Evolutionary conservation across 2,113 vertebrate genomes (phyloP), one percentile per base, ranked within the genome.

Genomic region (Hucho hucho): DNA sequence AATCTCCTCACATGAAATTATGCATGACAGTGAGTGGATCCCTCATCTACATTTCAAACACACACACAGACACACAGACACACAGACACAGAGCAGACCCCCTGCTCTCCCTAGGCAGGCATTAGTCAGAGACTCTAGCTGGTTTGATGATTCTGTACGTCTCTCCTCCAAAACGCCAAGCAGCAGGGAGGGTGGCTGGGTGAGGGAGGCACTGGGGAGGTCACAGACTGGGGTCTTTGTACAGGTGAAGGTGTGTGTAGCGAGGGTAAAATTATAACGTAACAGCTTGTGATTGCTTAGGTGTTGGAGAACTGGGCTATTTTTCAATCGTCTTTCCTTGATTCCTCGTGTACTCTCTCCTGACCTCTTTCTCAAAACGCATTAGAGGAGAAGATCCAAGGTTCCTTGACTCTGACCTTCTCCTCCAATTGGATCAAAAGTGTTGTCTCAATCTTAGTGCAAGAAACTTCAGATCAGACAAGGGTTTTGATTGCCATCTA

Each of bases 91-190:
- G n/a, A 77, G 81, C 18, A 7, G 78, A 74, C 78, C 63, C 81
- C 74, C 66, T 70, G 49, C n/a, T 11, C 81, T 63, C 85, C 63
- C 63, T 81, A 83, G 71, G 78, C 58, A 78, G 75, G 56, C 79
- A 84, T 89, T 80, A 87, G 70, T 85, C 81, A 78, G 75, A 25
- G 56, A 74, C 72, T 80, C 82, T 83, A 87, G 81, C 87, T 90
- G 89, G 75, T 84, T 68, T 43, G 61, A 85, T 81, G 80, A 74
- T 85, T 82, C 81, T 86, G 77, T 89, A 87, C 86, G 86, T 74
- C 81, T 80, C 78, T 75, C 75, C 70, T 84, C 76, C 67, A 73
- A 91, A 92, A 92, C 83, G 87, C 79, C 89, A 87, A 69, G 73
- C 85, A 75, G 75, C 84, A 68, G 79, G 71, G 81, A 78, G 74